Base-by-base conservation (phyloP, 2,113 vertebrate genomes). In the Lepus americanus region DNA sequence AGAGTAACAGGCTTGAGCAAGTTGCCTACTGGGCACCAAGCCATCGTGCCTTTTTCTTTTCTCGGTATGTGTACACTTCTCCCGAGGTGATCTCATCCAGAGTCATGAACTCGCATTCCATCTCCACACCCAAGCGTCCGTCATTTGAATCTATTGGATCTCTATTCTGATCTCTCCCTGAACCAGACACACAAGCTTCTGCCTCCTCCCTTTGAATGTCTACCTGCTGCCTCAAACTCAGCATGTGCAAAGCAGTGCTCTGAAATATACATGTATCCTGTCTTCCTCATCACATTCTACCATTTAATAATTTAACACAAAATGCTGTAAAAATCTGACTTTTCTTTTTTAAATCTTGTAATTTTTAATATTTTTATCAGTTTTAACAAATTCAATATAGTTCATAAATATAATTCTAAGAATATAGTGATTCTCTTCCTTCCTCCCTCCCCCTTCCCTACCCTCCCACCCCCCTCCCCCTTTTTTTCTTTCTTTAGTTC, bases 21-120 rank as follows among this genome's bases (percentile, higher is more conserved):
- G 94, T 92, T 95, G 74, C 88, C 85, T 72, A 4, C 51, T 33
- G 74, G 81, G 70, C 61, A 19, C 25, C 27, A 19, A 61, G 86
- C 63, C 55, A 49, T 20, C 6, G 22, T 11, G 23, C 74, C 63
- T 66, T 83, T 33, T 66, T 73, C 13, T 84, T 55, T 9, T 70
- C 59, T 64, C 16, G 73, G n/a, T 69, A 20, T 20, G 16, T 6
- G 9, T 33, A 14, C 11, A 29, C 16, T 17, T n/a, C 69, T 63
- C 70, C 70, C 67, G 10, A 5, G 69, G 44, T 88, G 90, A 96
- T 31, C 92, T 96, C 93, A 96, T 61, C n/a, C 16, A 16, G 51
- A 94, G 69, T 74, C 82, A 51, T 33, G 78, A 74, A 61, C 79
- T 86, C 74, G 25, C 39, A 70, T 76, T 83, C 84, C 66, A 5